Evolutionary conservation across 2,113 vertebrate species (phyloP).

Genomic region (Chionodraco myersi): DNA sequence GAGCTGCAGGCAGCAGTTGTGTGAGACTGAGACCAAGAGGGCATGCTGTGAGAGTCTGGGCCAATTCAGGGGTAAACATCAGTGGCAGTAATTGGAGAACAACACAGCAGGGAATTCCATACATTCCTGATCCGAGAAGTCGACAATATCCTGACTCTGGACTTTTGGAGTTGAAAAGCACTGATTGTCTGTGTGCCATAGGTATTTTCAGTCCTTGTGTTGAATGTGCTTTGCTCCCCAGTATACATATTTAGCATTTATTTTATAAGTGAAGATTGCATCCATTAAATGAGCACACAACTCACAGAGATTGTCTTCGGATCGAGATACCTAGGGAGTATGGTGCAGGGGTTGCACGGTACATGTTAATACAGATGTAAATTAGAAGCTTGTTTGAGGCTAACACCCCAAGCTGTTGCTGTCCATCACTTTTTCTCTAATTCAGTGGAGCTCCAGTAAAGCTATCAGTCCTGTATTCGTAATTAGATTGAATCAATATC

Average conservation of each 20-base stretch:
- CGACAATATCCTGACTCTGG: constrained; percentile 39
- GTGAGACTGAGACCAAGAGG: constrained; percentile 50
- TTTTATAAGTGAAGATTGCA: constrained; percentile 39
- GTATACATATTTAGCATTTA: constrained; percentile 8
- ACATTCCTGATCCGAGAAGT: constrained; percentile 59
- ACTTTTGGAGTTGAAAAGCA: constrained; percentile 33
- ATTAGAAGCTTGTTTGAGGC: constrained; percentile 26
- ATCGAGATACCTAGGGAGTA: background rate
- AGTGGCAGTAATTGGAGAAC: constrained; percentile 76
- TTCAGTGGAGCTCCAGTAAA: constrained; percentile 36
- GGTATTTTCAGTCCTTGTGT: constrained; percentile 11
- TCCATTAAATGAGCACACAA: constrained; percentile 32
- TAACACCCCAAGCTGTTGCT: constrained; percentile 24
- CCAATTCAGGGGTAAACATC: constrained; percentile 73
- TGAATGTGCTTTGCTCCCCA: constrained; percentile 11
- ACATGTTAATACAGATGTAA: background rate
- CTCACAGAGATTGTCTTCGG: background rate
- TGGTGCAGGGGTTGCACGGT: background rate
- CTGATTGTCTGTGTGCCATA: constrained; percentile 18
- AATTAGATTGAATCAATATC: constrained; percentile 71
- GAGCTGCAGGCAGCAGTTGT: constrained; percentile 57
- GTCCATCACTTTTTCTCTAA: constrained; percentile 41
- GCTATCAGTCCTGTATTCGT: constrained; percentile 59
- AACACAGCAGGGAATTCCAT: constrained; percentile 67
- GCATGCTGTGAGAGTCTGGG: constrained; percentile 61